These are phyloP conservation scores for Nasonia vitripennis DNA, from an alignment of 1,140 invertebrate species.

Conservation along the genomic window DNA sequence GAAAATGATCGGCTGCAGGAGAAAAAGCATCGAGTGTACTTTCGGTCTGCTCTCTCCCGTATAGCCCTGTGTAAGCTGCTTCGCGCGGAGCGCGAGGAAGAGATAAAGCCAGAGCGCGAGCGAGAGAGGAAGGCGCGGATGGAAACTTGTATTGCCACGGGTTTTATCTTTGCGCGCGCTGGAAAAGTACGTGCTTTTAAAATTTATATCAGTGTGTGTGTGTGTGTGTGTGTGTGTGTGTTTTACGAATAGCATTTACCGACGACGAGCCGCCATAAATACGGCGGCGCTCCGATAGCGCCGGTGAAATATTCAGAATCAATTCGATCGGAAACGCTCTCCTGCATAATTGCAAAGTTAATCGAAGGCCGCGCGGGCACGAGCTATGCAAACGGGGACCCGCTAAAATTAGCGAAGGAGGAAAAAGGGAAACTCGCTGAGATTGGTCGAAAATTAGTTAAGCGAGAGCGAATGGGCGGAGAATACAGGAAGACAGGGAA, in stretches of 20 bases:
- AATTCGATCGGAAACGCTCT: not conserved
- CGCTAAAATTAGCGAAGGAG: not conserved
- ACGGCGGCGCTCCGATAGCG: not conserved
- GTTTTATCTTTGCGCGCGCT: not conserved
- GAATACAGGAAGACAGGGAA: conserved; percentile 9
- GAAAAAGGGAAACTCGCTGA: not conserved
- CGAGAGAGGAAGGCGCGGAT: not conserved
- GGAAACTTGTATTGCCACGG: conserved; percentile 31
- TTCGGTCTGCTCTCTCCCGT: not conserved
- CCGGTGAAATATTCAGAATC: not conserved
- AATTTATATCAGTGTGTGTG: conserved; percentile 29
- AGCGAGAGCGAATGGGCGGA: not conserved
- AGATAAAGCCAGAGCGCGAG: not conserved
- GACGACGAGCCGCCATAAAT: not conserved
- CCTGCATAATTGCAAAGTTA: not conserved
- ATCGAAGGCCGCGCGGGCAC: not conserved
- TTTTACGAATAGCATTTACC: conserved; percentile 21
- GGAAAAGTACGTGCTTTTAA: conserved; percentile 10
- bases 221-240: not conserved
- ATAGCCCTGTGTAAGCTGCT: conserved; percentile 13
- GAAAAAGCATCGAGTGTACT: conserved; percentile 24
- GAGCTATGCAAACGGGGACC: not conserved
- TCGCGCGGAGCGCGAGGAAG: not conserved
- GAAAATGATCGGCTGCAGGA: conserved; percentile 32
- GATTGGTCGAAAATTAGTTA: conserved; percentile 28